phyloP scores from a whole-genome alignment of 2,888 invertebrate genomes.

The Scaptodrosophila latifasciaeformis region DNA sequence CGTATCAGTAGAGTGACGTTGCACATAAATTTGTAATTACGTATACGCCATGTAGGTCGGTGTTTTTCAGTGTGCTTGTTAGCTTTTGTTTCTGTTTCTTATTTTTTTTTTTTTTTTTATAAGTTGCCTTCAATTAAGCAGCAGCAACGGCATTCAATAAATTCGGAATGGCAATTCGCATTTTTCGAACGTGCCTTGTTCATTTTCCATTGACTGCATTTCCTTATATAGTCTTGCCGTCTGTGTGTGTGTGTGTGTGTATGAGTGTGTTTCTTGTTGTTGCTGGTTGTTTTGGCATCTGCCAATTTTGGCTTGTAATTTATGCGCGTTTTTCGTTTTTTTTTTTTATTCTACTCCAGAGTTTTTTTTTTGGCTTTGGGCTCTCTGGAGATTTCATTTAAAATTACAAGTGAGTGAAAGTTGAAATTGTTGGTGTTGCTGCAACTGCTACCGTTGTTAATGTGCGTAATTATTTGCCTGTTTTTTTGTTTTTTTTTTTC shows the following conservation, averaged over 20 bases:
- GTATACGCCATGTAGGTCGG: constrained; percentile 65
- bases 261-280: constrained; percentile 13
- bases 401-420: constrained; percentile 47
- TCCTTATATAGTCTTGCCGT: constrained; percentile 51
- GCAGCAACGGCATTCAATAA: constrained; percentile 4
- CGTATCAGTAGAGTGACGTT: constrained; percentile 25
- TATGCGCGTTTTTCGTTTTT: constrained; percentile 36
- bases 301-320: constrained; percentile 58
- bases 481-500: constrained; percentile 12
- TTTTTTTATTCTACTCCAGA: constrained; percentile 31
- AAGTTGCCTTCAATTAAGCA: constrained; percentile 51
- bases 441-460: constrained; percentile 14
- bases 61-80: background rate
- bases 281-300: constrained; percentile 12
- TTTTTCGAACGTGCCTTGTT: constrained; percentile 42
- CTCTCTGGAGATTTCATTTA: constrained; percentile 42
- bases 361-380: constrained; percentile 5
- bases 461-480: constrained; percentile 24
- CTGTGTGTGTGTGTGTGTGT: constrained; percentile 21
- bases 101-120: no score
- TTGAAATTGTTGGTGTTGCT: constrained; percentile 22
- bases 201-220: constrained; percentile 24
- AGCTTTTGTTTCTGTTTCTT: no score
- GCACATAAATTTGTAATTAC: constrained; percentile 64
- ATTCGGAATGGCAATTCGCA: constrained; percentile 22